Evolutionary conservation across 2,888 invertebrate genomes (phyloP).

Genomic region (Belgica antarctica): DNA sequence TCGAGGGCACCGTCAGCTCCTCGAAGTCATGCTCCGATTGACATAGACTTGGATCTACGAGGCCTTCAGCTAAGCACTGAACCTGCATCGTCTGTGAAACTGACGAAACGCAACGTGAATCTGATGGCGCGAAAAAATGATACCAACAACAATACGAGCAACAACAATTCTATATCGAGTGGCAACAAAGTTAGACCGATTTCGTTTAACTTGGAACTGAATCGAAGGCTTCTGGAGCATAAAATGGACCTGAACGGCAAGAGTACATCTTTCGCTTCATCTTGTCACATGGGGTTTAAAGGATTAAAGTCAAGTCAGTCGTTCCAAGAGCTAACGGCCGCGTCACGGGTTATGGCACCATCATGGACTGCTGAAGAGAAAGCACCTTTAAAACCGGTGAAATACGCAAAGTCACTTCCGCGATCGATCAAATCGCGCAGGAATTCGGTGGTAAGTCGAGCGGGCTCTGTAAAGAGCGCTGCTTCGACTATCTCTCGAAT

Average conservation of each 20-base stretch:
- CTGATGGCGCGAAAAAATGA: constrained; percentile 41
- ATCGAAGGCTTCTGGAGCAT: constrained; percentile 35
- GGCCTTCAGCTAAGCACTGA: constrained; percentile 33
- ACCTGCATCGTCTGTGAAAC: constrained; percentile 37
- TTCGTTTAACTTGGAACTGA: constrained; percentile 30
- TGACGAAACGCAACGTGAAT: constrained; percentile 35
- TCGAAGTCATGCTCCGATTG: background rate
- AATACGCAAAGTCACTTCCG: constrained; percentile 38
- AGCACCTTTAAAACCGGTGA: background rate
- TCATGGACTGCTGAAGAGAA: constrained; percentile 16
- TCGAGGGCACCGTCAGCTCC: constrained; percentile 36
- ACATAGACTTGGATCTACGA: constrained; percentile 34
- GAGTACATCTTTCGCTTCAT: constrained; percentile 7
- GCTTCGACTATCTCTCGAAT: constrained; percentile 31
- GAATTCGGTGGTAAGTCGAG: constrained; percentile 53
- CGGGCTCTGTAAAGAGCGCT: constrained; percentile 23
- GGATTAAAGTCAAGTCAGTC: constrained; percentile 37
- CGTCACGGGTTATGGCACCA: constrained; percentile 31
- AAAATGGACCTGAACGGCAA: constrained; percentile 40
- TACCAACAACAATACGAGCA: constrained; percentile 32
- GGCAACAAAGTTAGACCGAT: constrained; percentile 26
- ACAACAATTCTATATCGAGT: background rate
- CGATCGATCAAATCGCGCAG: constrained; percentile 51
- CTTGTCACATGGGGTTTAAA: constrained; percentile 36
- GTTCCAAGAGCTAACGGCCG: constrained; percentile 38